Conservation (phyloP, 2,888 invertebrate species). For the Stenolophus ochropezus region DNA sequence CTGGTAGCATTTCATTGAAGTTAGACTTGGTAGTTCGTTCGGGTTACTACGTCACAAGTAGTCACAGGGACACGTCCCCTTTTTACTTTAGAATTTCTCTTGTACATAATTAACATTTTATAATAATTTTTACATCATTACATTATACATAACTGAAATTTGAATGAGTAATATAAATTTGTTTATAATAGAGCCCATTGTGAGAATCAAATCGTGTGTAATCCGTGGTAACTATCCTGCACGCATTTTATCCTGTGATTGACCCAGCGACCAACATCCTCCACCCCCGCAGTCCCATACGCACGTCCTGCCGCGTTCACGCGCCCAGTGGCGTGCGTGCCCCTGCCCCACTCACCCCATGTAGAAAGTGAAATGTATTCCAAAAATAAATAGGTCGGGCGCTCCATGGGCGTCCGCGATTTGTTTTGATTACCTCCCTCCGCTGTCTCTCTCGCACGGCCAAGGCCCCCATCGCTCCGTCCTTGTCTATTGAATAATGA, state of each 20-base stretch:
- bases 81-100: no score
- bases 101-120: no score
- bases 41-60: no score
- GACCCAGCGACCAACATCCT: conserved; percentile 31
- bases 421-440: conserved; percentile 71
- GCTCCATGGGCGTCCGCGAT: conserved; percentile 66
- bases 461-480: neutral
- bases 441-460: conserved; percentile 63
- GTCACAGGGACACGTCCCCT: no score
- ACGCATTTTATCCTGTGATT: neutral
- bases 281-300: neutral
- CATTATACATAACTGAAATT: no score
- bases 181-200: no score
- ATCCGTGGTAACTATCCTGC: neutral
- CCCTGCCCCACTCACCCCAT: neutral
- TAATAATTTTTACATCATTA: no score
- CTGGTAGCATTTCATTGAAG: no score
- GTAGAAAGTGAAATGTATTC: conserved; percentile 56
- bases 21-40: no score
- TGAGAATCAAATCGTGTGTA: neutral
- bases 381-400: conserved; percentile 55
- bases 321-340: conserved; percentile 18
- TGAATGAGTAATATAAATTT: no score
- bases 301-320: conserved; percentile 35
- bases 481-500: conserved; percentile 52